Evolutionary conservation across 2,113 vertebrate species (phyloP).

Genomic region (Condylura cristata): DNA sequence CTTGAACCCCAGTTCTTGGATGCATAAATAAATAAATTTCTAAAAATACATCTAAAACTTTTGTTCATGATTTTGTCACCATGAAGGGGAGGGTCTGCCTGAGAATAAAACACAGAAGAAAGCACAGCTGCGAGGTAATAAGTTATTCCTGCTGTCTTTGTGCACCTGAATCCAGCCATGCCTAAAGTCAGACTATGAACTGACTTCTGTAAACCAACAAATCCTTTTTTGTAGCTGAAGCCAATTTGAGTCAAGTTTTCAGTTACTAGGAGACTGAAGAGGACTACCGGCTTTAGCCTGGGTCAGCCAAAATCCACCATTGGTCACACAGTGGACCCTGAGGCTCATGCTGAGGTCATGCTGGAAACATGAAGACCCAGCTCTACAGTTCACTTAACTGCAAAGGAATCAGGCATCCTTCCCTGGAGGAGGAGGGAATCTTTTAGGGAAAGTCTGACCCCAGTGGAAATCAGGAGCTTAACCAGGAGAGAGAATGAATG

Average conservation of each 20-base stretch:
- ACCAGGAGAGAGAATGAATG: background rate
- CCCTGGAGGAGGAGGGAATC: background rate
- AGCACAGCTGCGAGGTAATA: background rate
- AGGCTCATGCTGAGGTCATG: background rate
- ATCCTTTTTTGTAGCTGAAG: background rate
- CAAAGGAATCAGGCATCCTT: background rate
- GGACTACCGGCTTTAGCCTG: background rate
- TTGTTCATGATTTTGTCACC: background rate
- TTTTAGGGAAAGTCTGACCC: background rate
- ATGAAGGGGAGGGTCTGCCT: background rate
- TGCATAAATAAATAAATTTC: too few relatives aligned
- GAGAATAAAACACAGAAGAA: background rate
- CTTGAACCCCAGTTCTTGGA: too few relatives aligned
- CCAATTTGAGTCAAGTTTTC: background rate
- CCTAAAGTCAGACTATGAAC: background rate
- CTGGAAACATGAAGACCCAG: background rate
- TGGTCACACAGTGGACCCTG: background rate
- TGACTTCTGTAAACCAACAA: background rate
- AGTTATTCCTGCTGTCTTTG: background rate
- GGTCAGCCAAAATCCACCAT: background rate
- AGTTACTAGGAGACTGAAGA: background rate
- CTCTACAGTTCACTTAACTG: background rate
- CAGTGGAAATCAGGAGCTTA: background rate
- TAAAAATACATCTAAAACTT: background rate
- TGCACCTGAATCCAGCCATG: background rate